phyloP scores from a whole-genome alignment of 2,113 vertebrate species.

The Polypterus senegalus region DNA sequence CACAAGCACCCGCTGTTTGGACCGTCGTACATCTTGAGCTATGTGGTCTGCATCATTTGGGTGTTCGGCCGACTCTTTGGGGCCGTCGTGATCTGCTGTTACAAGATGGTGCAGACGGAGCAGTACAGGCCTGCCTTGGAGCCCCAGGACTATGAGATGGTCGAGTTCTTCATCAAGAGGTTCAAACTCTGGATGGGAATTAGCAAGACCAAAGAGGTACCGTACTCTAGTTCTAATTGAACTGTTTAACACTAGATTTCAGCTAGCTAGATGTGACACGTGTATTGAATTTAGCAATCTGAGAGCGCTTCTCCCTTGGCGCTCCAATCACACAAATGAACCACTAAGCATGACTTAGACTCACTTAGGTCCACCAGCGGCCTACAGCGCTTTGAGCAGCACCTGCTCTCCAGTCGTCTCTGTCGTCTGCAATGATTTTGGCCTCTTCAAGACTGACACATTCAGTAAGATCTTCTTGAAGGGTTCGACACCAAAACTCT shows the following conservation, averaged over 20 bases:
- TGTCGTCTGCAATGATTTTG: too few species aligned
- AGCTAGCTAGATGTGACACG: too few species aligned
- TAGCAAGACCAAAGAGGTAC: conserved; percentile 58
- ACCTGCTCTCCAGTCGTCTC: too few species aligned
- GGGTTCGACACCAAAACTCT: too few species aligned
- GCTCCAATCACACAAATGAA: too few species aligned
- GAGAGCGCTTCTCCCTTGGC: too few species aligned
- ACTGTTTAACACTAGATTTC: neutral
- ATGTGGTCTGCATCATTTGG: conserved; percentile 33
- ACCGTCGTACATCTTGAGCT: conserved; percentile 34
- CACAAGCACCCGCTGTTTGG: conserved; percentile 35
- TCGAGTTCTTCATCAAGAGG: conserved; percentile 62
- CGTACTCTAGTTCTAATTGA: neutral
- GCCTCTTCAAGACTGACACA: too few species aligned
- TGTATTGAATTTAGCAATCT: too few species aligned
- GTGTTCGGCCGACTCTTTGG: conserved; percentile 38
- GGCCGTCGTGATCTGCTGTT: conserved; percentile 36
- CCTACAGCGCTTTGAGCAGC: too few species aligned
- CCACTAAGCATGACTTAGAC: too few species aligned
- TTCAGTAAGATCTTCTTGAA: too few species aligned
- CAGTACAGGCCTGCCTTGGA: conserved; percentile 38
- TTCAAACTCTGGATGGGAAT: conserved; percentile 62
- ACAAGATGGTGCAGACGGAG: conserved; percentile 35
- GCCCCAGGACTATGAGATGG: conserved; percentile 62
- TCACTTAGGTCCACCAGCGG: too few species aligned